Percentiles rank a stretch among this genome's conserved stretches.
phyloP scores from a whole-genome alignment of 2,797 vertebrate species.

The Spinus olivaceus region DNA sequence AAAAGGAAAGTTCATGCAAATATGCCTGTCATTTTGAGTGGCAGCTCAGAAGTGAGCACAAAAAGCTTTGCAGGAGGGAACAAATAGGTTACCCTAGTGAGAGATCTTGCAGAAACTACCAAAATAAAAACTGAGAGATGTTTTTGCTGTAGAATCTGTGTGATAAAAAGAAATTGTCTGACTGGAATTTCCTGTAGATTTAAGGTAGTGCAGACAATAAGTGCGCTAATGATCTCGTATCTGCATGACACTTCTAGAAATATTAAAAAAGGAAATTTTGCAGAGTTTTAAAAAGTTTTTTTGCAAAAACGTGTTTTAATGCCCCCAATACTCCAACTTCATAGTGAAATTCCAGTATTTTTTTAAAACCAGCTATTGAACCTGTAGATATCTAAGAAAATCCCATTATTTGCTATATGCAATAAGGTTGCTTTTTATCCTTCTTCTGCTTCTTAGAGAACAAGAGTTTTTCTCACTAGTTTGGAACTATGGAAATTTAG shows the following conservation, averaged over 20 bases:
- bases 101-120: background rate
- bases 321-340: background rate
- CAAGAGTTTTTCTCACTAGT: background rate
- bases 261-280: background rate
- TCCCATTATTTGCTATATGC: background rate
- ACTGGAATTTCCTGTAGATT: background rate
- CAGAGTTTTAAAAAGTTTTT: background rate
- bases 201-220: background rate
- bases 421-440: background rate
- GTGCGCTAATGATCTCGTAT: background rate
- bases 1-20: background rate
- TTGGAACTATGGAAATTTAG: background rate
- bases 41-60: background rate
- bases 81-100: background rate
- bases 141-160: background rate
- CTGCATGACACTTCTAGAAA: background rate
- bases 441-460: background rate
- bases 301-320: background rate
- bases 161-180: background rate
- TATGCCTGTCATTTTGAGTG: background rate
- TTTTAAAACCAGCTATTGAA: background rate
- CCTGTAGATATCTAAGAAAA: background rate
- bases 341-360: background rate
- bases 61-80: background rate
- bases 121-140: background rate